Conservation (phyloP, 1,140 invertebrate species). For the Papilio polytes region DNA sequence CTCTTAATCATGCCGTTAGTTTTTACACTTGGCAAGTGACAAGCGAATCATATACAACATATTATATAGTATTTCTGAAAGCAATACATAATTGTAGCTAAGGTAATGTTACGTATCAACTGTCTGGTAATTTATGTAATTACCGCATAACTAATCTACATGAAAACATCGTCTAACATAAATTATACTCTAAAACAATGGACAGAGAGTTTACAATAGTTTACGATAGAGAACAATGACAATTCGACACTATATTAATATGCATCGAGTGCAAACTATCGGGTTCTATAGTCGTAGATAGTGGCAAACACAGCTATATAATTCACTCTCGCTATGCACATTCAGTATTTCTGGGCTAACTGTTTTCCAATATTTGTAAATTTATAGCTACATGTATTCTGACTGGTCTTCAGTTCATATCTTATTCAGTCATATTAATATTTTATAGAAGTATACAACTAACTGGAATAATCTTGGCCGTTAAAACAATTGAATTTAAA, state of each 20-base stretch:
- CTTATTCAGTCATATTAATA: background rate
- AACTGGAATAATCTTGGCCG: too few relatives aligned
- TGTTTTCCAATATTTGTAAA: conserved; percentile 33
- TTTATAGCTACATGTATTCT: conserved; percentile 17
- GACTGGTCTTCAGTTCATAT: background rate
- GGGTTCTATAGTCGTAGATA: conserved; percentile 41
- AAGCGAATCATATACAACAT: background rate
- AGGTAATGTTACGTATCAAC: conserved; percentile 22
- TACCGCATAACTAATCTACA: conserved; percentile 30
- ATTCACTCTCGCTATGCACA: conserved; percentile 38
- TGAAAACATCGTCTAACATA: conserved; percentile 3
- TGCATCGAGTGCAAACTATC: conserved; percentile 60
- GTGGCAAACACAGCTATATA: conserved; percentile 46
- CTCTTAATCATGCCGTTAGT: background rate
- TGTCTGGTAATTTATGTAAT: conserved; percentile 31
- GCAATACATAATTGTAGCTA: background rate
- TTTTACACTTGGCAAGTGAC: background rate
- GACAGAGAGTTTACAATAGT: background rate
- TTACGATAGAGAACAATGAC: conserved; percentile 26
- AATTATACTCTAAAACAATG: conserved; percentile 25
- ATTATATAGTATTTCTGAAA: background rate
- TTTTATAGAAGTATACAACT: too few relatives aligned
- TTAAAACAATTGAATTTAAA: too few relatives aligned
- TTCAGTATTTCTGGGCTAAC: conserved; percentile 21
- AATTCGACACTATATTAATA: conserved; percentile 53